Percentiles rank a stretch among this genome's conserved stretches.
These are phyloP conservation scores for Scaptodrosophila lebanonensis DNA, from an alignment of 1,140 invertebrate genomes.

Conservation along the genomic window DNA sequence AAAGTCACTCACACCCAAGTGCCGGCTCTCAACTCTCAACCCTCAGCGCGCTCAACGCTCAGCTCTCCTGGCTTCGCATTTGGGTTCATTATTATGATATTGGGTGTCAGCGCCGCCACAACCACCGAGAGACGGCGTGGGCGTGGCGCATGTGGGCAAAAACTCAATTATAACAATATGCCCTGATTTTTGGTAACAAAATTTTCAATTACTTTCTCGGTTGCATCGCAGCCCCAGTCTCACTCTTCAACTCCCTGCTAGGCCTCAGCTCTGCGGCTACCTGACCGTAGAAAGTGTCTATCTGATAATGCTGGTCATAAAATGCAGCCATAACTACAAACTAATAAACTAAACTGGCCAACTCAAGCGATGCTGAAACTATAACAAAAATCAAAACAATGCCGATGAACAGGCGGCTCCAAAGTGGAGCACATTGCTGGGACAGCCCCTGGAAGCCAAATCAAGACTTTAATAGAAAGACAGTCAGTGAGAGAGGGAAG, in stretches of 20 bases:
- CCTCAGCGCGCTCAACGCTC: neutral
- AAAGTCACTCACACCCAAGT: constrained; percentile 68
- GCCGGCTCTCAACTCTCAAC: constrained; percentile 1
- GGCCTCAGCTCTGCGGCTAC: constrained; percentile 30
- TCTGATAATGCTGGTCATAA: too few species aligned
- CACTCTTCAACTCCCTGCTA: too few species aligned
- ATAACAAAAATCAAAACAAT: constrained; percentile 58
- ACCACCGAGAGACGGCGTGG: constrained; percentile 29
- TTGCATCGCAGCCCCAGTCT: too few species aligned
- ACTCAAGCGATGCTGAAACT: neutral
- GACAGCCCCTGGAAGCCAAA: neutral
- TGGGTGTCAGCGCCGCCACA: constrained; percentile 64
- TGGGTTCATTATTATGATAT: constrained; percentile 76
- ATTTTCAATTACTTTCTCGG: too few species aligned
- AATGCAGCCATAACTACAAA: constrained; percentile 63
- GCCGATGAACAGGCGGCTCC: neutral
- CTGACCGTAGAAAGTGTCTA: constrained; percentile 17
- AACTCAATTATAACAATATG: constrained; percentile 77
- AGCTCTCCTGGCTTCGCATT: constrained; percentile 22
- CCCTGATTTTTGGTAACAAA: constrained; percentile 51
- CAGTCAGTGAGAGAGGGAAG: neutral
- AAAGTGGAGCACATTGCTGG: constrained; percentile 45
- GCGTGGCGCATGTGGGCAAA: constrained; percentile 59
- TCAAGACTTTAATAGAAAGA: neutral
- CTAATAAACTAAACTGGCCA: constrained; percentile 50